Base-by-base conservation (phyloP, 2,797 vertebrate species). In the Gastrophryne carolinensis region DNA sequence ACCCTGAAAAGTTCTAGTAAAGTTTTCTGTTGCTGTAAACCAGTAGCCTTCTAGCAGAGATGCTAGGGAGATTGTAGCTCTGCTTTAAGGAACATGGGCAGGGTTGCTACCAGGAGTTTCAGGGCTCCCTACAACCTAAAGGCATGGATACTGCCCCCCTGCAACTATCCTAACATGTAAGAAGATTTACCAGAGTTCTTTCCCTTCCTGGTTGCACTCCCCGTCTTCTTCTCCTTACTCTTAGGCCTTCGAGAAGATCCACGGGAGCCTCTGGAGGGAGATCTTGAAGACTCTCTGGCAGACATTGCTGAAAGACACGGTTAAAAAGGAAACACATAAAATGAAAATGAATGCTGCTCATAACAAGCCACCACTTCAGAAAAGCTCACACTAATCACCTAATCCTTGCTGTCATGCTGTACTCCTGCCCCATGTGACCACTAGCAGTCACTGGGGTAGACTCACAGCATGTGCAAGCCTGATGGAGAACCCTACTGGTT, bases 251-350 rank as follows among this genome's bases (percentile, higher is more conserved):
- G 83, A 70, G 41, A 19, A 0, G 74, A 63, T 2, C 4, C 13
- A 66, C 70, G 73, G 50, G 29, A 2, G 73, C 72, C 17, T 66
- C 85, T 73, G 1, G 3, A 26, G n/a, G 21, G 6, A 6, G 57
- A 78, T 73, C 82, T 73, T 19, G 53, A 2, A 0, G 83, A 49
- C 8, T 73, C 0, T 3, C 32, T 0, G 1, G 12, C 69, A 35
- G 80, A 44, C 88, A 90, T 91, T 75, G 75, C 73, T 83, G 74
- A n/a, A 79, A 79, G 17, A 78, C 62, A 84, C n/a, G 85, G 15
- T n/a, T 15, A 3, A 44, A 6, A 8, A 44, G 9, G 4, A 34
- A 34, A 34, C 30, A 4, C 9, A 9, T 9, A 34, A 9, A 9
- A 34, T 34, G 39, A 17, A 6, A n/a, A 3, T 3, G 4, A 41